A percentile compares a stretch with the other conserved stretches of the same genome.
Conservation (phyloP, 1,140 invertebrate genomes). For the Drosophila simulans region DNA sequence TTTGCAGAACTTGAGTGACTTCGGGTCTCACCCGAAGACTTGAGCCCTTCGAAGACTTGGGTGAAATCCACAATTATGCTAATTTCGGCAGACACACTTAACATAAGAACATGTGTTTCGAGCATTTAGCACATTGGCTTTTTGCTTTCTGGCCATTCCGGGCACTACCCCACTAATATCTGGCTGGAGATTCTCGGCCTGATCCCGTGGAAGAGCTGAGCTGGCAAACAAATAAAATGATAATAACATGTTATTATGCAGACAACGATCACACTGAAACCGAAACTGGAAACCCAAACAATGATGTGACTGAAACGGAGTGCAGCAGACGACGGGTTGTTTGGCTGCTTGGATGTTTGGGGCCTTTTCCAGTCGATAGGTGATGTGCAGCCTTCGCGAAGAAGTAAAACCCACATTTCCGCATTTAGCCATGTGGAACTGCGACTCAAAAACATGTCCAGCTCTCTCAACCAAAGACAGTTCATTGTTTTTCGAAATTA, state of each 20-base stretch:
- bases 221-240: slow-evolving; percentile 75
- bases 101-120: slow-evolving; percentile 53
- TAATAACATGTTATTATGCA: slow-evolving; percentile 77
- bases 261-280: slow-evolving; percentile 55
- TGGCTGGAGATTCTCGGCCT: slow-evolving; percentile 15
- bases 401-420: slow-evolving; percentile 59
- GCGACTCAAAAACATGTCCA: slow-evolving; percentile 43
- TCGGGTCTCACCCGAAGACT: slow-evolving; percentile 1
- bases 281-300: slow-evolving; percentile 50
- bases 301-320: slow-evolving; percentile 59
- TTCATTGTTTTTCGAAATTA: slow-evolving; percentile 51
- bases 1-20: slow-evolving; percentile 10
- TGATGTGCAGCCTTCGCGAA: slow-evolving; percentile 43
- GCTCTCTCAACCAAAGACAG: slow-evolving; percentile 34
- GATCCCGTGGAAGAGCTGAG: slow-evolving; percentile 33
- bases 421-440: slow-evolving; percentile 64
- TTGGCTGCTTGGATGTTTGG: neutral
- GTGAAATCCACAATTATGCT: slow-evolving; percentile 52
- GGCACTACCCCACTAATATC: slow-evolving; percentile 3
- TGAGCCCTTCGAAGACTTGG: slow-evolving; percentile 26
- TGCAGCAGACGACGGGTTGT: slow-evolving; percentile 25
- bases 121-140: slow-evolving; percentile 54
- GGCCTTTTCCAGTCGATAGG: slow-evolving; percentile 36
- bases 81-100: slow-evolving; percentile 47
- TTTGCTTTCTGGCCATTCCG: slow-evolving; percentile 8